These are phyloP conservation scores for pig (Sus scrofa) DNA, from an alignment of 2,113 vertebrate species.

Conservation along the genomic window T2T-Sscrofa CM000812.6:245547501-245548000, in stretches of 20 bases:
- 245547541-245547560: neutral
- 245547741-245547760: neutral
- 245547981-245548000: neutral
- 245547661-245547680: neutral
- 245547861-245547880: neutral
- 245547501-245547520: slow-evolving; percentile 1
- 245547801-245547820: neutral
- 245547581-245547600: slow-evolving; percentile 41
- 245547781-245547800: neutral
- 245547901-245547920: neutral
- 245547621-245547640: neutral
- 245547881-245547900: neutral
- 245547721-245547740: neutral
- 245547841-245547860: neutral
- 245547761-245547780: neutral
- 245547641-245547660: neutral
- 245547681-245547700: neutral
- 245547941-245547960: neutral
- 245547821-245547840: neutral
- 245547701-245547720: neutral
- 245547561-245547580: slow-evolving; percentile 45
- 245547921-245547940: neutral
- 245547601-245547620: neutral
- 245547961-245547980: neutral
- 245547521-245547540: neutral